Evolutionary conservation across 2,888 invertebrate genomes (phyloP).

Genomic region (Spisula subtruncata): DNA sequence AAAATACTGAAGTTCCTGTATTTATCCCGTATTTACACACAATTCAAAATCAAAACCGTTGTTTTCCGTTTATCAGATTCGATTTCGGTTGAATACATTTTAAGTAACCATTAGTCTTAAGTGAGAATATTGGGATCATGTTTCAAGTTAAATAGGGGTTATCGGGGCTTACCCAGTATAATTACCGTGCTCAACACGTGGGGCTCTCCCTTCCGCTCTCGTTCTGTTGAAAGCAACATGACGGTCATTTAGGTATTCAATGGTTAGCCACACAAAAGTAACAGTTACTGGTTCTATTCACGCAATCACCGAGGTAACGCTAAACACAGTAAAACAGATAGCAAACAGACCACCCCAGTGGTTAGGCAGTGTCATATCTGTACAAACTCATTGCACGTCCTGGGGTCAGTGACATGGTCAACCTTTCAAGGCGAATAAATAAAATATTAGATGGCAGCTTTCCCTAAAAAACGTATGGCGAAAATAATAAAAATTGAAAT

Average conservation of each 20-base stretch:
- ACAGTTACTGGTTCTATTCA: slow-evolving; percentile 4
- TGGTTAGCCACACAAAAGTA: slow-evolving; percentile 7
- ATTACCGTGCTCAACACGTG: slow-evolving; percentile 40
- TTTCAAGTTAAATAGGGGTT: slow-evolving; percentile 28
- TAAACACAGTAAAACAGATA: slow-evolving; percentile 7
- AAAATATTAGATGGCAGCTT: not conserved
- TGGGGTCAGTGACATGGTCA: not conserved
- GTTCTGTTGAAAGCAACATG: slow-evolving; percentile 23
- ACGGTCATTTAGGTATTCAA: slow-evolving; percentile 27
- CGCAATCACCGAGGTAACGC: not conserved
- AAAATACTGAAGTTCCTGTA: not conserved
- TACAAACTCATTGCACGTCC: not conserved
- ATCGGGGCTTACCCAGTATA: slow-evolving; percentile 26
- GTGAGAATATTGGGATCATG: not conserved
- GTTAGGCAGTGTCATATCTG: not conserved
- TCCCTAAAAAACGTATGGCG: too few relatives aligned
- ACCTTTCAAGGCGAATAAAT: not conserved
- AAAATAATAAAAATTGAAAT: too few relatives aligned
- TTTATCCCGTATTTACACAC: not conserved
- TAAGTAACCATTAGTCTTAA: slow-evolving; percentile 12
- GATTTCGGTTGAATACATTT: slow-evolving; percentile 10
- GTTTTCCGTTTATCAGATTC: slow-evolving; percentile 20
- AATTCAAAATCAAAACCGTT: not conserved
- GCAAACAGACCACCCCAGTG: not conserved
- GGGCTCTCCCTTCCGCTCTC: not conserved